Evolutionary conservation across 2,888 invertebrate genomes (phyloP).

Genomic region (Dryomyza anilis): DNA sequence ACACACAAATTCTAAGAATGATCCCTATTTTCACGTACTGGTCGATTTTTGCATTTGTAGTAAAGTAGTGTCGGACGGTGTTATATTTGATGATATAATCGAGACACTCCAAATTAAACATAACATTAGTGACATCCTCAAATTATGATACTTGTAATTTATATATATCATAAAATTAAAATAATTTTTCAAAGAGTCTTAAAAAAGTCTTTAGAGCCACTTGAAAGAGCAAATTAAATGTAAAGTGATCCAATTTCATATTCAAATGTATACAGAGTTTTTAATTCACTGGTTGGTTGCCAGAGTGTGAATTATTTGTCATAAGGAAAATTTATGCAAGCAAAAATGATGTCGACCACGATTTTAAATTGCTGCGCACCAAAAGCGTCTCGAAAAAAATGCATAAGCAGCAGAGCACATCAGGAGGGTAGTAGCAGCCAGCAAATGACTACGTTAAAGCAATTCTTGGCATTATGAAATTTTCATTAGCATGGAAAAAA

Average conservation of each 20-base stretch:
- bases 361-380: slow-evolving; percentile 25
- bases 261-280: not conserved
- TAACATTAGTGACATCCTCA: too few relatives aligned
- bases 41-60: too few relatives aligned
- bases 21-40: too few relatives aligned
- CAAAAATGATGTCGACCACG: slow-evolving; percentile 19
- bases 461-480: slow-evolving; percentile 45
- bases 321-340: slow-evolving; percentile 5
- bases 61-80: too few relatives aligned
- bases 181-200: too few relatives aligned
- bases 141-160: too few relatives aligned
- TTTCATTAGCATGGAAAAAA: slow-evolving; percentile 45
- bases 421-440: not conserved
- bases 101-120: too few relatives aligned
- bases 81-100: too few relatives aligned
- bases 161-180: too few relatives aligned
- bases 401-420: not conserved
- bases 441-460: slow-evolving; percentile 6
- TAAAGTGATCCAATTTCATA: not conserved
- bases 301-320: not conserved
- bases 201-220: too few relatives aligned
- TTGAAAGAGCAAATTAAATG: too few relatives aligned
- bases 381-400: not conserved
- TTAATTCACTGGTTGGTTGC: not conserved
- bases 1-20: too few relatives aligned